Evolutionary conservation across 2,797 vertebrate species (phyloP).

Genomic region (Myotis daubentonii): DNA sequence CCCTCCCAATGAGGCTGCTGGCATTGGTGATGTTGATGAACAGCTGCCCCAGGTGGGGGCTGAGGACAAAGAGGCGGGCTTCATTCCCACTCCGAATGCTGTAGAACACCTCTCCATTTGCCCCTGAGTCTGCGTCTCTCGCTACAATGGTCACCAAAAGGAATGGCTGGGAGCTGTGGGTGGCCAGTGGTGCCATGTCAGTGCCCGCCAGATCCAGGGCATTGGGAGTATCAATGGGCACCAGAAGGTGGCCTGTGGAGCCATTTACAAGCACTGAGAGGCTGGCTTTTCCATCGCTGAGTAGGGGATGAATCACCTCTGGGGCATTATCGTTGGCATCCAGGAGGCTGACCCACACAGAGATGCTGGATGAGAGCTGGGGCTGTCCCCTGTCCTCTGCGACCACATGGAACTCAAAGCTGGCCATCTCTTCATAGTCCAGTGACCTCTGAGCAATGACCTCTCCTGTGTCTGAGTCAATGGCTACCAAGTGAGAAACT

Average conservation of each 20-base stretch:
- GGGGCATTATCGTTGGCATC: slow-evolving; percentile 94
- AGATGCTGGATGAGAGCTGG: slow-evolving; percentile 88
- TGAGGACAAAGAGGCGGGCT: slow-evolving; percentile 87
- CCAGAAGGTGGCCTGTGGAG: slow-evolving; percentile 86
- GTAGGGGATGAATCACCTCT: slow-evolving; percentile 86
- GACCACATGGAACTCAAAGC: slow-evolving; percentile 90
- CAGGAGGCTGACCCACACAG: slow-evolving; percentile 87
- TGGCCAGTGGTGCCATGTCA: slow-evolving; percentile 14
- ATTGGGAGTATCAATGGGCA: slow-evolving; percentile 72
- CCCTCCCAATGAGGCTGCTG: slow-evolving; percentile 91
- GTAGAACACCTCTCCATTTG: slow-evolving; percentile 90
- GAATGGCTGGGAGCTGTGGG: slow-evolving; percentile 22
- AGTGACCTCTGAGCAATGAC: slow-evolving; percentile 88
- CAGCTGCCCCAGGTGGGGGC: slow-evolving; percentile 88
- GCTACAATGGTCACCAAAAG: slow-evolving; percentile 86
- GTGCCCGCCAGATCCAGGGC: slow-evolving; percentile 73
- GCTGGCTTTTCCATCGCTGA: slow-evolving; percentile 86
- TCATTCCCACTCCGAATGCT: slow-evolving; percentile 85
- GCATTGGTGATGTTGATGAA: slow-evolving; percentile 92
- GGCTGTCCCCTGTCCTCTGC: slow-evolving; percentile 92
- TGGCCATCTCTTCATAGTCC: slow-evolving; percentile 90
- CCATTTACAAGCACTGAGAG: slow-evolving; percentile 90
- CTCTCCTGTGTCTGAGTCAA: slow-evolving; percentile 89
- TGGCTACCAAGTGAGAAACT: slow-evolving; percentile 85
- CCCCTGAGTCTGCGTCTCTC: slow-evolving; percentile 90